These are phyloP conservation scores for Beaufortia kweichowensis DNA, from an alignment of 2,113 vertebrate species.

Conservation along the genomic window DNA sequence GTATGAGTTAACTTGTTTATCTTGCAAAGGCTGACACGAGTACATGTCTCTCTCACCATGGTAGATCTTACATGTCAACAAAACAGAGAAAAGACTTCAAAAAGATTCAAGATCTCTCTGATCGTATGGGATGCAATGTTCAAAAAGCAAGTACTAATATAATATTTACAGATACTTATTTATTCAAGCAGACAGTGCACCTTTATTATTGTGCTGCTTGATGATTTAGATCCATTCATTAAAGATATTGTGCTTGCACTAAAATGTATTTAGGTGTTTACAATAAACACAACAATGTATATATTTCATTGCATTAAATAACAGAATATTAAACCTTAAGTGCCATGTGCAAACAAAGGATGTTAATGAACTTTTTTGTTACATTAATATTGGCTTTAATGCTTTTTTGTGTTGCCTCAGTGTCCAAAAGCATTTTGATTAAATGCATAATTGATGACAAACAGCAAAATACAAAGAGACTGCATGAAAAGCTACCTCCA, in stretches of 20 bases:
- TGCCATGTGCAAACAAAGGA: not conserved
- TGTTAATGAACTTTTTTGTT: too few relatives aligned
- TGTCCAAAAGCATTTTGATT: too few relatives aligned
- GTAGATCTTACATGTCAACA: constrained; percentile 6
- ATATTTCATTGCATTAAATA: not conserved
- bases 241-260: not conserved
- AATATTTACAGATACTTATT: constrained; percentile 22
- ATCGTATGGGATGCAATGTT: constrained; percentile 27
- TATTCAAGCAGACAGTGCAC: not conserved
- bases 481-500: not conserved
- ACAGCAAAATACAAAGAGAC: too few relatives aligned
- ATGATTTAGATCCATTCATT: not conserved
- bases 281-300: not conserved
- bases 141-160: constrained; percentile 22
- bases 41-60: not conserved
- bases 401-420: not conserved
- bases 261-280: too few relatives aligned
- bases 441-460: not conserved
- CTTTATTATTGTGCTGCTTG: constrained; percentile 8
- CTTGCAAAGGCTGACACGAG: not conserved
- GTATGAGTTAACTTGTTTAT: not conserved
- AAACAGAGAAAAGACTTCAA: constrained; percentile 13
- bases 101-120: constrained; percentile 20
- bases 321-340: not conserved
- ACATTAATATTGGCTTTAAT: too few relatives aligned